A percentile compares a stretch with the other conserved stretches of the same genome.
Conservation (phyloP, 37 sponge, comb jelly and placozoan genomes). For the Theonella swinhoei region DNA sequence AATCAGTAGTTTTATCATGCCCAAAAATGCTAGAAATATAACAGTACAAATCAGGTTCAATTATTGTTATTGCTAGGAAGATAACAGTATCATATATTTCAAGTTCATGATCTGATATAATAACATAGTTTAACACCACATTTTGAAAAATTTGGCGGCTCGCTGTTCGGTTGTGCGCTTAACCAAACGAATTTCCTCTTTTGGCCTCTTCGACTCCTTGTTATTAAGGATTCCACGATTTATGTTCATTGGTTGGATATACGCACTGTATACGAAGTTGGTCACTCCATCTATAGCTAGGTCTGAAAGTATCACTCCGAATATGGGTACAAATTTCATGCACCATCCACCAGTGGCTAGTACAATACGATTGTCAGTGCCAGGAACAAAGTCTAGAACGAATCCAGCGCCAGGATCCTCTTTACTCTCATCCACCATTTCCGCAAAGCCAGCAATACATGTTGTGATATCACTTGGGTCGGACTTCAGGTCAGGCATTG, state of each 20-base stretch:
- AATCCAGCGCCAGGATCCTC: slow-evolving; percentile 11
- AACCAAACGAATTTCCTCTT: not conserved
- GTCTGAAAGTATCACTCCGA: slow-evolving; percentile 31
- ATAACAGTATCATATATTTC: no score
- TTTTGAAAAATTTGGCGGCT: not conserved
- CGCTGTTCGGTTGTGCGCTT: not conserved
- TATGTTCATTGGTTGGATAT: slow-evolving; percentile 3
- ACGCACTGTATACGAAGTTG: not conserved
- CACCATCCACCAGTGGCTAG: slow-evolving; percentile 24
- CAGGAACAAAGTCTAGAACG: slow-evolving; percentile 35
- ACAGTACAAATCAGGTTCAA: no score
- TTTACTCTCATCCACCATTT: slow-evolving; percentile 11
- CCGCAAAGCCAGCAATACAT: slow-evolving; percentile 39
- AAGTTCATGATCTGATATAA: no score
- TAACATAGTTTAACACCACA: not conserved
- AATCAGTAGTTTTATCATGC: no score
- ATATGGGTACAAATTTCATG: slow-evolving; percentile 50
- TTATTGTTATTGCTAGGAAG: no score
- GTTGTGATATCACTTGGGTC: slow-evolving; percentile 14
- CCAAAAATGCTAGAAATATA: no score
- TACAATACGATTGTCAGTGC: slow-evolving; percentile 30
- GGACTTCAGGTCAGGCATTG: slow-evolving; percentile 29
- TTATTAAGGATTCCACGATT: slow-evolving; percentile 17
- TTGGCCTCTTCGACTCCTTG: not conserved
- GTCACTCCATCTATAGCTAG: slow-evolving; percentile 15